Base-by-base conservation (phyloP, 2,797 vertebrate genomes). In the Ptychadena robeensis region DNA sequence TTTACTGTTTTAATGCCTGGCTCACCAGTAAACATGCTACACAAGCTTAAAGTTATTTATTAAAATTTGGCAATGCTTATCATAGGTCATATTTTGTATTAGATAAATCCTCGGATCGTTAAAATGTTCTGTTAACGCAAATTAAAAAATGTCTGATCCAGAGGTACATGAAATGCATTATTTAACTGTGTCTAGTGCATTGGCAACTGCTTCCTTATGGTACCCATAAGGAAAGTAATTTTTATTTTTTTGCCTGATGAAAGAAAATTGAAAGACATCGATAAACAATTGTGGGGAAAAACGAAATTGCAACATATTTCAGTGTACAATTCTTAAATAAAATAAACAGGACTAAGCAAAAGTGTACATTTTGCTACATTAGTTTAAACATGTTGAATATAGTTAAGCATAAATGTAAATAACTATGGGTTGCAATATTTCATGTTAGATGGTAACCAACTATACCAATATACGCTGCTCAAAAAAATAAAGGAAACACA, bases 1-100 rank as follows among this genome's bases (percentile, higher is more conserved):
- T 95, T 71, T 53, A 44, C 73, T 77, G 44, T 63, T 96, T 94
- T 94, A 93, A 94, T 91, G 92, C 93, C 92, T 95, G 93, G 96
- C 96, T 96, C 94, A 96, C 28, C 71, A 68, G 34, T 82, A 75
- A 74, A 82, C 65, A 79, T 79, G 28, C 75, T 81, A 66, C 37
- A 81, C 53, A 74, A 64, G n/a, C 48, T 73, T 66, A 61, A n/a
- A 31, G 57, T 66, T 71, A 71, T 71, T 80, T 40, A 44, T 48
- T 53, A 28, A 44, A 27, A 27, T 37, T 69, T 79, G 76, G 76
- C 76, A 79, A 34, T 37, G 76, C 64, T 79, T 68, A 79, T 34
- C 67, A 30, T 66, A 68, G 76, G 67, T 69, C 48, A 79, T 65
- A 68, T 68, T 79, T 66, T 68, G 76, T 69, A 68, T n/a, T 9